Percentiles rank a stretch among this genome's conserved stretches.
phyloP scores from a whole-genome alignment of 37 sponge, comb jelly and placozoan genomes.

The Beroe forskalii region DNA sequence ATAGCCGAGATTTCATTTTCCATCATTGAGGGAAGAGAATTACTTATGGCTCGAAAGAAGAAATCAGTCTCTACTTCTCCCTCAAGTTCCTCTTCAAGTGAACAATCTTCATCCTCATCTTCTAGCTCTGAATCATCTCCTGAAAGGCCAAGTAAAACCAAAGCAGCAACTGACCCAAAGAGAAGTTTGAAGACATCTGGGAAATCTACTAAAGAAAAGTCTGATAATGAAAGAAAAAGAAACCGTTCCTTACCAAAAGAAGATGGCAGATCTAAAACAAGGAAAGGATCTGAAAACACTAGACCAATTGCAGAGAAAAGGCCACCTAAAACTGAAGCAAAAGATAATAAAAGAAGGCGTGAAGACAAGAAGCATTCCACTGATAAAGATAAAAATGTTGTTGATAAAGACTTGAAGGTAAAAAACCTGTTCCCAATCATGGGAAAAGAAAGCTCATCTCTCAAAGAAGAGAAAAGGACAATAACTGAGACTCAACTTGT shows the following conservation, averaged over 20 bases:
- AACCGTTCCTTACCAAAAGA: neutral
- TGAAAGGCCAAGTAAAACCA: neutral
- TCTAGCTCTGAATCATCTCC: constrained; percentile 12
- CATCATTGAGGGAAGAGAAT: no score
- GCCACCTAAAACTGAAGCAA: neutral
- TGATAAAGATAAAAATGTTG: neutral
- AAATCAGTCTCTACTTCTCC: neutral
- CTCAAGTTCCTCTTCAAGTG: neutral
- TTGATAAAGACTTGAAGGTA: neutral
- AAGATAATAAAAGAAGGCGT: neutral
- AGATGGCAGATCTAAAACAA: neutral
- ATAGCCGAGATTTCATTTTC: no score
- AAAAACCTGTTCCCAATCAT: constrained; percentile 36
- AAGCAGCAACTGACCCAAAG: neutral
- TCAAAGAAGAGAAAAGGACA: neutral
- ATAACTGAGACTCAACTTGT: constrained; percentile 9
- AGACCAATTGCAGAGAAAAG: neutral
- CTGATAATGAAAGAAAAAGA: neutral
- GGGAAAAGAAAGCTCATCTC: neutral
- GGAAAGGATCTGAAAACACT: neutral
- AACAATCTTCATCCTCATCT: neutral
- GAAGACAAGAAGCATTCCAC: neutral
- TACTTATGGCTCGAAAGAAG: neutral
- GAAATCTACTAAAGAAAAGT: neutral
- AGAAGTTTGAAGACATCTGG: neutral